phyloP scores from a whole-genome alignment of 2,113 vertebrate species.

The Ailuropoda melanoleuca region DNA sequence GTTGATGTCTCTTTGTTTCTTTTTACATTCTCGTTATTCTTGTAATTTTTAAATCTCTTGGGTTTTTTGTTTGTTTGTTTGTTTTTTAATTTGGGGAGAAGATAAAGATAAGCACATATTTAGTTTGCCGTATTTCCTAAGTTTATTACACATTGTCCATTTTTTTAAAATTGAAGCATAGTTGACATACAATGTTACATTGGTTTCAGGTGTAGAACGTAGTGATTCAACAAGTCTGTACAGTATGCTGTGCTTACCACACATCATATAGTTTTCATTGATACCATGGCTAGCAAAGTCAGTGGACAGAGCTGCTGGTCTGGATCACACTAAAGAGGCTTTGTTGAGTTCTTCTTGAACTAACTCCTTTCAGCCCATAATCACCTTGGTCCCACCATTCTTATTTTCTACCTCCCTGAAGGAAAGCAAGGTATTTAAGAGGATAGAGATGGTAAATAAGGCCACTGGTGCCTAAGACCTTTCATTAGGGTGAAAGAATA shows the following conservation, averaged over 20 bases:
- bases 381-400: background rate
- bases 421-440: constrained; percentile 6
- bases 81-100: background rate
- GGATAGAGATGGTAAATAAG: background rate
- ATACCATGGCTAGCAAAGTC: background rate
- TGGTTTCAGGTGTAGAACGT: background rate
- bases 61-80: too few relatives aligned
- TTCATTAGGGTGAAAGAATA: background rate
- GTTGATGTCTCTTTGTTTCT: background rate
- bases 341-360: background rate
- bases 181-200: background rate
- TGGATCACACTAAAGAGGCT: background rate
- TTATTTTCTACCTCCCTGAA: background rate
- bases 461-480: background rate
- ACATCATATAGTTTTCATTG: background rate
- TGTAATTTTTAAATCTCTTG: background rate
- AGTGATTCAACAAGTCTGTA: background rate
- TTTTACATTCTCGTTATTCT: background rate
- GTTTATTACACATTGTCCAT: background rate
- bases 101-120: background rate
- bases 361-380: background rate
- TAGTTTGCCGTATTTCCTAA: background rate
- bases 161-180: background rate
- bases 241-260: background rate
- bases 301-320: background rate